Conservation (phyloP, 2,888 invertebrate species). For the Acleris sparsana region DNA sequence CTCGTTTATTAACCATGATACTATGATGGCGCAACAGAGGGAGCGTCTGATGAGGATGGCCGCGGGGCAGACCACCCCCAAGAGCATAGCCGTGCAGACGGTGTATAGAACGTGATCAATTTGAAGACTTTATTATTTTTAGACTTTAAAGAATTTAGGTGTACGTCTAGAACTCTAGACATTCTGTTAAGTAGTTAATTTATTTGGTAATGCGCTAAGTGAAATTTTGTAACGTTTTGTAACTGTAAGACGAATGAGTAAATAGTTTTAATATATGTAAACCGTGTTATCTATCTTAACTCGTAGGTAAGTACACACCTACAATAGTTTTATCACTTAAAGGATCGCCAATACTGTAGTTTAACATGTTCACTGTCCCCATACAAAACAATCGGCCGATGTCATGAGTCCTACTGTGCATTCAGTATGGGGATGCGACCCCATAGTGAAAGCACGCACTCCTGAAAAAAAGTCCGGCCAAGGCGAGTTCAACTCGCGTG, state of each 20-base stretch:
- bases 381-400: too few species aligned
- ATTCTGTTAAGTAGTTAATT: conserved; percentile 44
- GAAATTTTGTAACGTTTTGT: conserved; percentile 68
- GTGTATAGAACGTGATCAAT: neutral
- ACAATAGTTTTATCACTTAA: too few species aligned
- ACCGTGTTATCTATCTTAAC: conserved; percentile 36
- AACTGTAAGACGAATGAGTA: conserved; percentile 51
- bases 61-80: neutral
- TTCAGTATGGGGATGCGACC: too few species aligned
- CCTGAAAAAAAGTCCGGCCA: too few species aligned
- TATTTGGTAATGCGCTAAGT: conserved; percentile 65
- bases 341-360: too few species aligned
- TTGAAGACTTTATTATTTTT: neutral
- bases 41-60: conserved; percentile 43
- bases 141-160: conserved; percentile 2
- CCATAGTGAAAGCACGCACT: too few species aligned
- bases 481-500: too few species aligned
- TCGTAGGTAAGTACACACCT: too few species aligned
- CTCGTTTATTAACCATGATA: conserved; percentile 66
- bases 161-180: conserved; percentile 43
- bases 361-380: too few species aligned
- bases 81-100: neutral
- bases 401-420: too few species aligned
- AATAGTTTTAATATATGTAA: conserved; percentile 39
- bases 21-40: conserved; percentile 58